These are phyloP conservation scores for Perdita meconis DNA, from an alignment of 2,888 invertebrate genomes.

Conservation along the genomic window DNA sequence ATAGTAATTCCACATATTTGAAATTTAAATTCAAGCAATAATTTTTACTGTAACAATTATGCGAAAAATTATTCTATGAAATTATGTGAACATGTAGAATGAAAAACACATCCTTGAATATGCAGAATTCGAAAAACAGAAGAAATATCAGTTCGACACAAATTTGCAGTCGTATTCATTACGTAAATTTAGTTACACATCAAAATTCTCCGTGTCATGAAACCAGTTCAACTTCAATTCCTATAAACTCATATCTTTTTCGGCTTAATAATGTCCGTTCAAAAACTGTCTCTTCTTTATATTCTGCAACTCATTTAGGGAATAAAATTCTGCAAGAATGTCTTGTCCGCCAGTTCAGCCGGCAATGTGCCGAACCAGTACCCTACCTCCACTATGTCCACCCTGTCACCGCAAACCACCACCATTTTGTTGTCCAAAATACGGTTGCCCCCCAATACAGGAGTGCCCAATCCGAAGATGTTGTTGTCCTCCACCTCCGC, in stretches of 20 bases:
- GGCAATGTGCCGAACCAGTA: conserved; percentile 41
- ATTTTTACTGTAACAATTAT: too few relatives aligned
- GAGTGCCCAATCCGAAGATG: conserved; percentile 37
- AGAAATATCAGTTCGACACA: neutral
- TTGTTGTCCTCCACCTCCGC: conserved; percentile 46
- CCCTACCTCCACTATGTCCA: conserved; percentile 69
- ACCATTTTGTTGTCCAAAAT: conserved; percentile 68
- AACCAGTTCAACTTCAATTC: neutral
- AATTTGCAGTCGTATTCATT: neutral
- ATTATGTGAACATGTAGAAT: neutral
- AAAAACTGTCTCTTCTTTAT: neutral
- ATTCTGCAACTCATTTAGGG: neutral
- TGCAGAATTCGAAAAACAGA: conserved; percentile 24
- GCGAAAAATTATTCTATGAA: neutral
- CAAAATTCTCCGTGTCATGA: neutral
- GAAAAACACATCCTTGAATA: too few relatives aligned
- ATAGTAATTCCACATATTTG: too few relatives aligned
- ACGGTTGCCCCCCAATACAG: conserved; percentile 67
- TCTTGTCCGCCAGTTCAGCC: conserved; percentile 27
- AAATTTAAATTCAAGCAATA: too few relatives aligned
- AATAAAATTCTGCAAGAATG: conserved; percentile 45
- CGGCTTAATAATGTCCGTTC: neutral
- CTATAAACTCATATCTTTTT: neutral
- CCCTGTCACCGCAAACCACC: conserved; percentile 64
- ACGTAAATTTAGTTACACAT: neutral